These are phyloP conservation scores for Notolabrus celidotus DNA, from an alignment of 2,797 vertebrate genomes.

Conservation along the genomic window DNA sequence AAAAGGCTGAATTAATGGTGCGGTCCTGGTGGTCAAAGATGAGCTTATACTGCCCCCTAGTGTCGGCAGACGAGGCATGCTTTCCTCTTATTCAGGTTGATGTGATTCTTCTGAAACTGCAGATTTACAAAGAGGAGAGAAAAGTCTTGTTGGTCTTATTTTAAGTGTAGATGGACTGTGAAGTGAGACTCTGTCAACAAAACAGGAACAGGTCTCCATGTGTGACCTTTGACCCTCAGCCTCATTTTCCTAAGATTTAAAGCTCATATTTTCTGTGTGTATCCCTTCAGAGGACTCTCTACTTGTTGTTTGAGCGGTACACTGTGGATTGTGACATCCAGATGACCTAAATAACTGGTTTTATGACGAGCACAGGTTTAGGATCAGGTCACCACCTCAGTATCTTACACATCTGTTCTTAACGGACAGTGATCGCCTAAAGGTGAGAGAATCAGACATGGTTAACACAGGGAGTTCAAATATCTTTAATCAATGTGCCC, in stretches of 20 bases:
- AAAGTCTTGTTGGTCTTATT: no score
- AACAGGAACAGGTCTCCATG: no score
- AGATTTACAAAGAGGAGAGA: neutral
- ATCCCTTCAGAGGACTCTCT: neutral
- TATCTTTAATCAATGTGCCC: no score
- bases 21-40: neutral
- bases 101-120: neutral
- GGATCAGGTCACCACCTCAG: neutral
- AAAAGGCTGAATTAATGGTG: conserved; percentile 39
- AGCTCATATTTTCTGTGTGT: neutral
- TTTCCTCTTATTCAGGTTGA: neutral
- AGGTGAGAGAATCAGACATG: no score
- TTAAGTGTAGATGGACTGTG: no score
- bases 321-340: neutral
- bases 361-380: neutral
- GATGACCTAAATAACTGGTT: neutral
- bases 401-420: neutral
- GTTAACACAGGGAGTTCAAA: no score
- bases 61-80: neutral
- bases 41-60: conserved; percentile 58
- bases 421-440: no score
- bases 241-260: no score
- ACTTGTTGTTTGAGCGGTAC: neutral
- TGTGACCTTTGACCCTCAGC: neutral
- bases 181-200: no score